A percentile compares a stretch with the other conserved stretches of the same genome.
Evolutionary conservation across 2,888 invertebrate species (phyloP).

Genomic region (Calephelis perditalis): DNA sequence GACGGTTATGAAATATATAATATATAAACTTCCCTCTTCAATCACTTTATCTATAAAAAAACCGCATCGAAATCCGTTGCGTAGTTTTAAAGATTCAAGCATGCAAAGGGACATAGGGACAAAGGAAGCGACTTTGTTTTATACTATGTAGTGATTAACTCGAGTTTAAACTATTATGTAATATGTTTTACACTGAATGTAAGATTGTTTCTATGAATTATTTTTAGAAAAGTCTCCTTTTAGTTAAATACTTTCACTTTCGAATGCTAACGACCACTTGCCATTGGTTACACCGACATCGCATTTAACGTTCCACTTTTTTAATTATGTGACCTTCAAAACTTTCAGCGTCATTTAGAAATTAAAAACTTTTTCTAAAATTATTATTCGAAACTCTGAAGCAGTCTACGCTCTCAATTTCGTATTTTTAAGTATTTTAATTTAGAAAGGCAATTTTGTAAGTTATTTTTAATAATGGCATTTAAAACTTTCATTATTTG

Average conservation of each 20-base stretch:
- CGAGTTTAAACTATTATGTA: neutral
- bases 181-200: constrained; percentile 8
- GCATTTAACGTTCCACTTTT: constrained; percentile 11
- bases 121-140: too few relatives aligned
- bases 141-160: neutral
- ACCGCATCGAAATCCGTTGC: too few relatives aligned
- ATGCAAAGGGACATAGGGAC: too few relatives aligned
- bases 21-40: too few relatives aligned
- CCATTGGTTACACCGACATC: constrained; percentile 6
- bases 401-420: too few relatives aligned
- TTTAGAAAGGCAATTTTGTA: too few relatives aligned
- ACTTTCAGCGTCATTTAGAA: constrained; percentile 4
- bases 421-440: too few relatives aligned
- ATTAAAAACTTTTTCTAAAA: constrained; percentile 8
- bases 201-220: constrained; percentile 5
- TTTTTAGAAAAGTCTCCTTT: constrained; percentile 11
- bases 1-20: too few relatives aligned
- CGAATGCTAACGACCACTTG: constrained; percentile 11
- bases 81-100: too few relatives aligned
- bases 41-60: too few relatives aligned
- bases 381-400: constrained; percentile 1
- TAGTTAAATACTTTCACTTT: constrained; percentile 11
- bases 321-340: constrained; percentile 11
- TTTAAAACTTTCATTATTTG: neutral
- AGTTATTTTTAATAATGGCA: too few relatives aligned